Evolutionary conservation across 92 coral and sea anemone species (phyloP).

Genomic region (Epizoanthus scotinus): DNA sequence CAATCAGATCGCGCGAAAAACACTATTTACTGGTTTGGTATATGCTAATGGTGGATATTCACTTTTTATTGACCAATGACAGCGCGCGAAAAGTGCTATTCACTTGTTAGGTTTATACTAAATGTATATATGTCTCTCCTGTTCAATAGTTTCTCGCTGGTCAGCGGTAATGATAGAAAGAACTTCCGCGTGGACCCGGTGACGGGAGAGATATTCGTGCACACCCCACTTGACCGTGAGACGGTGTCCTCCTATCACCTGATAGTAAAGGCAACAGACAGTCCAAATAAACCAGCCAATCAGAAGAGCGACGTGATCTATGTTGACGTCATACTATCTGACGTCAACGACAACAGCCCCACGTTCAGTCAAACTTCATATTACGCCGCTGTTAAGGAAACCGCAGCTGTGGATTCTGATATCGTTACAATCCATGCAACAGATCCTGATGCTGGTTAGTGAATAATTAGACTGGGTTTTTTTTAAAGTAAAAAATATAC

Average conservation of each 20-base stretch:
- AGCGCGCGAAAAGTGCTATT: no score
- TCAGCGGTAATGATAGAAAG: conserved; percentile 64
- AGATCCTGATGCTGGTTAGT: conserved; percentile 74
- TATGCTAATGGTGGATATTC: no score
- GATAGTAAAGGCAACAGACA: conserved; percentile 64
- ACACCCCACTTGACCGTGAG: conserved; percentile 83
- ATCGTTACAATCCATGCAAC: conserved; percentile 68
- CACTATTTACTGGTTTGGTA: no score
- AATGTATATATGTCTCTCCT: no score
- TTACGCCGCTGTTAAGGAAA: conserved; percentile 69
- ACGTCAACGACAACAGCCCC: conserved; percentile 85
- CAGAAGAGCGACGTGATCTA: conserved; percentile 49
- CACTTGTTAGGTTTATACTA: no score
- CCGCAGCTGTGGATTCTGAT: conserved; percentile 59
- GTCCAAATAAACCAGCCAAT: conserved; percentile 51
- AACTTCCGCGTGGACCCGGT: conserved; percentile 67
- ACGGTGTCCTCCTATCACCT: conserved; percentile 51
- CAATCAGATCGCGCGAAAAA: no score
- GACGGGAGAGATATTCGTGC: conserved; percentile 62
- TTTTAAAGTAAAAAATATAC: no score
- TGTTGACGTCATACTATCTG: conserved; percentile 58
- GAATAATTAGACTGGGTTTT: not conserved
- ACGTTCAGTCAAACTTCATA: conserved; percentile 53
- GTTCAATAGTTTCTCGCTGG: conserved; percentile 53
- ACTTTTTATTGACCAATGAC: no score